Evolutionary conservation across 1,140 invertebrate genomes (phyloP), one percentile per base, ranked within the genome.

Genomic region (Micrasema minimum): DNA sequence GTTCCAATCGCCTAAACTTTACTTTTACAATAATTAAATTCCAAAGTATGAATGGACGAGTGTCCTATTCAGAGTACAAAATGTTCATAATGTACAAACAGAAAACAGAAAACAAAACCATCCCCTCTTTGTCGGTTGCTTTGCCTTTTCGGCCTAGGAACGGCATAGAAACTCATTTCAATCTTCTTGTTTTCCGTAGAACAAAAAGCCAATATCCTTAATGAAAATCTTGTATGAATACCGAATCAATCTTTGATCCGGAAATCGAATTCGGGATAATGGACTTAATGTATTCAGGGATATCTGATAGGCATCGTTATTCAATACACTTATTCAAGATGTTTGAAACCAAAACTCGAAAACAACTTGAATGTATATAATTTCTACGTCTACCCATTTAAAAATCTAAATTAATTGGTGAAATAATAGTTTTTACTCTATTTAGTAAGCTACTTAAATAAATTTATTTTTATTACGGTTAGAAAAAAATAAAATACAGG

Each of bases 121-220:
- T 7, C 55, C 7, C 55, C 55, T 57, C 37, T 59, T 31, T 59
- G n/a, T 35, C 16, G 18, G 7, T 38, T 38, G 31, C 55, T 23
- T 38, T 59, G 55, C 55, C 55, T 59, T 41, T 41, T 59, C 37
- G 26, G 48, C 37, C 50, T 31, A 37, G 41, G 50, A 68, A 43
- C 37, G 45, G 31, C 38, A 46, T 22, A 20, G 35, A 50, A 61
- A 51, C 35, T 68, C 66, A 66, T 51, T 67, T 62, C 26, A 51
- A 65, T 70, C 61, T 69, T 69, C 70, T 75, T 75, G 74, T 75
- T 71, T 72, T 45, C 35, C 41, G 61, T 72, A 72, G 74, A 75
- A 75, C 74, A 75, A 75, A 75, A 75, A 72, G 66, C 67, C 74
- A 75, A 75, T 75, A 75, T 75, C 66, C 70, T 70, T 75, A 75